These are phyloP conservation scores for Lepisosteus osseus DNA, from an alignment of 2,113 vertebrate species.

Conservation along the genomic window DNA sequence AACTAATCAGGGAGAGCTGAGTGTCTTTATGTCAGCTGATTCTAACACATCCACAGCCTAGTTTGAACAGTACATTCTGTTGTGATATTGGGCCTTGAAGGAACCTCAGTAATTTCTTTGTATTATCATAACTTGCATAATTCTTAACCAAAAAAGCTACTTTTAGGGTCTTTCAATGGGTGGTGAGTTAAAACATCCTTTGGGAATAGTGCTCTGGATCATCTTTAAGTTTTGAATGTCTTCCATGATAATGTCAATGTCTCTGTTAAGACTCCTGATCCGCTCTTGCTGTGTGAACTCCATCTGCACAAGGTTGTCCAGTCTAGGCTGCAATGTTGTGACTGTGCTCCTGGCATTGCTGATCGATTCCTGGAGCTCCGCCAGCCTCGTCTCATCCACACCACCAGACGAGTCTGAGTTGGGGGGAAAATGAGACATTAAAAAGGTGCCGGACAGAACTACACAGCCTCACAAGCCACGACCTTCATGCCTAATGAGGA, in stretches of 20 bases:
- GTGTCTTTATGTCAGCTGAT: no score
- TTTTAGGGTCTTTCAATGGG: constrained; percentile 77
- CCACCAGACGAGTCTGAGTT: constrained; percentile 57
- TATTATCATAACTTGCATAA: no score
- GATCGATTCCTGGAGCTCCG: constrained; percentile 46
- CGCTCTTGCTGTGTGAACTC: constrained; percentile 51
- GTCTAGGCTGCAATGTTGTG: constrained; percentile 45
- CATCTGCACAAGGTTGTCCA: constrained; percentile 64
- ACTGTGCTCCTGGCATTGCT: constrained; percentile 46
- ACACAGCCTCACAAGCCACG: neutral
- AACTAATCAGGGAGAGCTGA: no score
- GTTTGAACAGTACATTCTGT: no score
- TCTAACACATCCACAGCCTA: no score
- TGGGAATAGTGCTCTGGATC: constrained; percentile 72
- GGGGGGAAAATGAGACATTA: constrained; percentile 26
- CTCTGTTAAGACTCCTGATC: constrained; percentile 55
- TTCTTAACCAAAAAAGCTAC: no score
- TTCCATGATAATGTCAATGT: constrained; percentile 68
- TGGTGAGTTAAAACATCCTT: constrained; percentile 76
- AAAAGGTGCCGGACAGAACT: neutral
- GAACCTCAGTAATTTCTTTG: no score
- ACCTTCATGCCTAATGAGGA: no score
- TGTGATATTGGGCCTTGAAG: no score
- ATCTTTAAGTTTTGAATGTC: constrained; percentile 85
- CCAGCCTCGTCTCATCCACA: constrained; percentile 64